Conservation (phyloP, 2,888 invertebrate species). For the Cosmopolites sordidus region DNA sequence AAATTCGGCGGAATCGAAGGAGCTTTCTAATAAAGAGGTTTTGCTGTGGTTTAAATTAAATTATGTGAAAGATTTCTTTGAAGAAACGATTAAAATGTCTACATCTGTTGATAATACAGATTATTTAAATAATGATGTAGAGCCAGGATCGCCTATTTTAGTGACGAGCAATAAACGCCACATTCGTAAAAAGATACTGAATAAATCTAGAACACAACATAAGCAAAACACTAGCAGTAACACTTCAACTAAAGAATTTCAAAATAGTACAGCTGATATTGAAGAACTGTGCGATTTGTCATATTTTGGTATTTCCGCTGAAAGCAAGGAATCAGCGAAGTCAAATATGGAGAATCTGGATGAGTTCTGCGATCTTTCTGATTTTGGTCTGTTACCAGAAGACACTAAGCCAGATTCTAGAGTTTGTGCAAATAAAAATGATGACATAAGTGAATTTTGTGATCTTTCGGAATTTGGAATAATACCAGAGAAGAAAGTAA, state of each 20-base stretch:
- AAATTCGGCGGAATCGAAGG: background rate
- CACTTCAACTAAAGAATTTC: background rate
- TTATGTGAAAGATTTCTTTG: constrained; percentile 25
- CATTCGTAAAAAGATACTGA: no score
- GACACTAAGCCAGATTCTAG: background rate
- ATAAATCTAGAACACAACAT: background rate
- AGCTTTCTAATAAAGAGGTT: constrained; percentile 22
- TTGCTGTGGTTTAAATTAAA: constrained; percentile 34
- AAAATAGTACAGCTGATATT: no score
- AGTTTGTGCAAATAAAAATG: no score
- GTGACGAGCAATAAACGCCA: no score
- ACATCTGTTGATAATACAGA: background rate
- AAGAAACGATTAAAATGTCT: background rate
- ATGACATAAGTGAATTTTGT: constrained; percentile 28
- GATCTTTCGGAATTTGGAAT: constrained; percentile 25
- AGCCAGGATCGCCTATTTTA: background rate
- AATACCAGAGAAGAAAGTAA: background rate
- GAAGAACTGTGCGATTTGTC: background rate
- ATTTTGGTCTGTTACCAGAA: background rate
- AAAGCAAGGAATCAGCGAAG: background rate
- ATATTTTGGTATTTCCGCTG: background rate
- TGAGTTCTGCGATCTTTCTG: constrained; percentile 3
- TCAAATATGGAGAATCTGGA: background rate
- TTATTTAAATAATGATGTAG: background rate
- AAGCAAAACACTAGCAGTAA: background rate